Base-by-base conservation (phyloP, 2,888 invertebrate genomes). In the Limnephilus marmoratus region DNA sequence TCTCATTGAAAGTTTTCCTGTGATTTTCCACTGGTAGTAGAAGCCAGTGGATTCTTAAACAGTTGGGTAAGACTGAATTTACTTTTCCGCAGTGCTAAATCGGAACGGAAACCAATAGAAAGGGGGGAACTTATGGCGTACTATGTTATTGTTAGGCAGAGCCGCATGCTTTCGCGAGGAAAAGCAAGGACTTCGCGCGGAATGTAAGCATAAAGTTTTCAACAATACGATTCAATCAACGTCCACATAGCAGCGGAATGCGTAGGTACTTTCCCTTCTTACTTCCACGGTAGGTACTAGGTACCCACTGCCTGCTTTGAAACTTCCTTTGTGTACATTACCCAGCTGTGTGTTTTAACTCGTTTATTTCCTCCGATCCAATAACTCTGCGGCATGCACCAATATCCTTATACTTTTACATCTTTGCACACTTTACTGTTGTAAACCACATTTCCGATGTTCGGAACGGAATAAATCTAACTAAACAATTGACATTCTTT, bases 351-450 rank as follows among this genome's bases (percentile, higher is more conserved):
- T 24, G 83, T 83, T 83, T 83, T 24, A n/a, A 9, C 37, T 83
- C 24, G 37, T 83, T 83, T 68, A 83, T 83, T 83, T 68, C 68
- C n/a, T 83, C 83, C 37, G 83, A 37, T 37, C 83, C 37, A 37
- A 83, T 15, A 83, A 34, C 41, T 24, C n/a, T 24, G 18, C 24
- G 37, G 15, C n/a, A 37, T 24, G 83, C 83, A 82, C 83, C 18
- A 37, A 37, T 68, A 24, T 49, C 2, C 24, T 68, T 7, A 68
- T 68, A 68, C 68, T 24, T 68, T 68, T 68, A 68, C 68, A 68
- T 24, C 68, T n/a, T 68, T 68, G 68, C n/a, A 5, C 9, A 68
- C 5, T 68, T 68, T 5, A 68, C 68, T 24, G 18, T 18, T 18
- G 18, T 18, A 18, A 68, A 68, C 68, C 68, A 24, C 37, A 37